phyloP scores from a whole-genome alignment of 2,113 vertebrate species.

The Brevimyrus niger region DNA sequence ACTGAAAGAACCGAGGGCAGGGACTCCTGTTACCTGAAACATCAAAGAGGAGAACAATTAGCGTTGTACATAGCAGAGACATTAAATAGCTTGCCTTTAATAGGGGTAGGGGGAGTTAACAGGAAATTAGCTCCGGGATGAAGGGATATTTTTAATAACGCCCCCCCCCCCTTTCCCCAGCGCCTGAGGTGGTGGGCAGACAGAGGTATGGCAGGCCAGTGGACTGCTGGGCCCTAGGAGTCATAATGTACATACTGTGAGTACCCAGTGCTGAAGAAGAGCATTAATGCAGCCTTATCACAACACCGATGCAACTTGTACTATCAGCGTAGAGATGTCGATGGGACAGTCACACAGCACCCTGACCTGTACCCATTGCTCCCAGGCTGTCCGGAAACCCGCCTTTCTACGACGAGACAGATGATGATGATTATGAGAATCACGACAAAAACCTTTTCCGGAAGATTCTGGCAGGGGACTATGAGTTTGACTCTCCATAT shows the following conservation, averaged over 20 bases:
- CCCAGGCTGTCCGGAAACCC: conserved; percentile 88
- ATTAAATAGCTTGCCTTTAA: not conserved
- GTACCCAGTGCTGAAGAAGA: conserved; percentile 41
- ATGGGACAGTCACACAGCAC: not conserved
- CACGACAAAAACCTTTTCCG: conserved; percentile 96
- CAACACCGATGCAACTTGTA: not conserved
- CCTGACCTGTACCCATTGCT: not conserved
- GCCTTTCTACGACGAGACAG: conserved; percentile 92
- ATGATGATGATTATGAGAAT: conserved; percentile 94
- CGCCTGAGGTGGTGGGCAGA: conserved; percentile 91
- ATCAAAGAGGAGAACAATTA: not conserved
- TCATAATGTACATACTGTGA: conserved; percentile 99
- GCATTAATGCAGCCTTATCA: not conserved
- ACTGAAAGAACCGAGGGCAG: not conserved
- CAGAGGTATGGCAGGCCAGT: conserved; percentile 91
- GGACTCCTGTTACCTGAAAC: not conserved
- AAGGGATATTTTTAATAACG: too few species aligned
- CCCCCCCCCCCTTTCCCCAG: conserved; percentile 46
- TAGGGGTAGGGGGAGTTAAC: not conserved
- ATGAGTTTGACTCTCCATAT: conserved; percentile 93
- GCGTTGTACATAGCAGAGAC: not conserved
- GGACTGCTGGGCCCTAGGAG: conserved; percentile 96
- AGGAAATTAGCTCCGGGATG: not conserved
- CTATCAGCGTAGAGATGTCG: not conserved
- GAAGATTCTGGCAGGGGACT: conserved; percentile 93